Evolutionary conservation across 2,888 invertebrate species (phyloP).

Genomic region (Prosapia bicincta): DNA sequence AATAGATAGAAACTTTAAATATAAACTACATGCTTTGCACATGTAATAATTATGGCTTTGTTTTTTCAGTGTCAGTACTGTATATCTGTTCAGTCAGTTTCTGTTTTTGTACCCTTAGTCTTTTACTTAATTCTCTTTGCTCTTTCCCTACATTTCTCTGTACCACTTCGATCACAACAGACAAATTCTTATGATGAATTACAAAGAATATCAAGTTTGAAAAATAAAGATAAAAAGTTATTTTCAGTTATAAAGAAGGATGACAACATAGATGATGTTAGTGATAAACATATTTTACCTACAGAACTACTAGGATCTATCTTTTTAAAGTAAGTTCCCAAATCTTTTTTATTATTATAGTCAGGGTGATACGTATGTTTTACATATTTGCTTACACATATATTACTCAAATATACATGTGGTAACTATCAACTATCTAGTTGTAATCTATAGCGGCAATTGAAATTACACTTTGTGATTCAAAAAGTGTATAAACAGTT

Average conservation of each 20-base stretch:
- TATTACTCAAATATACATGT: no score
- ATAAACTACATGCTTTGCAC: no score
- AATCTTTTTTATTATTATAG: no score
- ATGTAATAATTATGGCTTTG: background rate
- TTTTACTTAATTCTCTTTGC: conserved; percentile 13
- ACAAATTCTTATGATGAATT: conserved; percentile 15
- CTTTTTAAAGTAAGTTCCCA: conserved; percentile 17
- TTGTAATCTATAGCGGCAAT: no score
- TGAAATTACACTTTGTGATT: no score
- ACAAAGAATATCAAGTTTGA: conserved; percentile 2
- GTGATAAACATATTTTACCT: conserved; percentile 15
- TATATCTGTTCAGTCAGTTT: conserved; percentile 11
- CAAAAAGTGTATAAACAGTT: no score
- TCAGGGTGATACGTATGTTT: no score
- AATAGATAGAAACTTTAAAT: no score
- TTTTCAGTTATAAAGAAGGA: background rate
- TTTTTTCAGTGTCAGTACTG: background rate
- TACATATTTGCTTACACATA: no score
- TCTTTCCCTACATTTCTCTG: conserved; percentile 4
- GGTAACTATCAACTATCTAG: no score
- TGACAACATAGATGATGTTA: conserved; percentile 14
- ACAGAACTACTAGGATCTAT: conserved; percentile 19
- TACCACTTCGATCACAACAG: conserved; percentile 17
- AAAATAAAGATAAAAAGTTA: conserved; percentile 18
- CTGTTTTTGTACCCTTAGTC: conserved; percentile 18